Evolutionary conservation across 2,888 invertebrate species (phyloP), one percentile per base, ranked within the genome.

Genomic region (Oscheius sp.): DNA sequence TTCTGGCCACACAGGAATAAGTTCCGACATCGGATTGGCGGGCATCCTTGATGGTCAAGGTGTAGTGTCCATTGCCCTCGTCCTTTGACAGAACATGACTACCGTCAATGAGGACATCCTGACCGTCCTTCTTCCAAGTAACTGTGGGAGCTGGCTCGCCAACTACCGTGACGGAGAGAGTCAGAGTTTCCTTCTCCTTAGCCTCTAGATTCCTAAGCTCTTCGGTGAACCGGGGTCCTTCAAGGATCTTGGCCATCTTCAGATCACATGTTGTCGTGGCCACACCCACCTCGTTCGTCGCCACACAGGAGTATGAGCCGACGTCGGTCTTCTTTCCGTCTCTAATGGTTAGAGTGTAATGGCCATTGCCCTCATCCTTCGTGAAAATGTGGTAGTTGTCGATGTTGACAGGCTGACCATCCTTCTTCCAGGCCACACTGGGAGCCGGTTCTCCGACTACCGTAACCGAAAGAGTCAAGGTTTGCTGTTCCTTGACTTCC

Each of bases 381-480:
- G 76, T 73, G 10, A 84, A 75, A 5, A 84, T 57, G 51, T 84
- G 84, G 7, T 73, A 79, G 94, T 96, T 81, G 59, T 87, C 88
- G 29, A 81, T 70, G 4, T 72, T 51, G 51, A 88, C 77, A 2
- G 84, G 85, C 29, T 77, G 60, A 10, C 79, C 80, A 90, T 98
- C 96, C 90, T 95, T 95, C 90, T 94, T 95, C 95, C 96, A 96
- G 90, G 94, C 95, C 80, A 98, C 93, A 79, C 95, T 94, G 93
- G 76, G 94, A 85, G 93, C 93, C 58, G 94, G 98, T 58, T 94
- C 93, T 1, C 96, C 97, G 2, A 93, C 92, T 62, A 97, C 93
- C 73, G 94, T 91, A 11, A 96, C 96, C 3, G 76, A 74, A 3
- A 74, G 58, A 9, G 70, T 72, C n/a, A 73, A 57, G 13, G 78